A percentile compares a stretch with the other conserved stretches of the same genome.
Conservation (phyloP, 1,140 invertebrate genomes). For the Caerostris darwini region DNA sequence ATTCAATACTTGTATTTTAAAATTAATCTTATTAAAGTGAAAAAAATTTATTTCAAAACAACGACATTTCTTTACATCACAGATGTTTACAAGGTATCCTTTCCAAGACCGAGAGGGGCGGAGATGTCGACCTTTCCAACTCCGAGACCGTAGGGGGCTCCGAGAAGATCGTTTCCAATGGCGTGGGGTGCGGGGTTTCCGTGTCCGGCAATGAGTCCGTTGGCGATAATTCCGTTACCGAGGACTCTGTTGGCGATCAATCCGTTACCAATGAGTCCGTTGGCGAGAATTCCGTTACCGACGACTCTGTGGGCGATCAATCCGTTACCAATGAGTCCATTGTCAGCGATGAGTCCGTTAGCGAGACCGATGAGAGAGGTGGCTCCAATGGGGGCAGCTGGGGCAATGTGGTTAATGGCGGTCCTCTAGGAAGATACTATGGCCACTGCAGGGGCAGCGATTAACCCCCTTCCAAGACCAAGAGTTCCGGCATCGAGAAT, state of each 20-base stretch:
- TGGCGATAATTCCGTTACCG: no score
- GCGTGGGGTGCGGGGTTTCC: not conserved
- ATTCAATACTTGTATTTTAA: no score
- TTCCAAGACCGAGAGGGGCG: not conserved
- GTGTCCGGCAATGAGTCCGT: not conserved
- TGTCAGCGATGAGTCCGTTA: not conserved
- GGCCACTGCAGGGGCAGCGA: not conserved
- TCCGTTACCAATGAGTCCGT: no score
- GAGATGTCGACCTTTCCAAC: not conserved
- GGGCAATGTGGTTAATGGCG: constrained; percentile 5
- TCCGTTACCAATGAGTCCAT: not conserved
- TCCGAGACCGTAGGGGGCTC: not conserved
- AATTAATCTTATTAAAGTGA: no score
- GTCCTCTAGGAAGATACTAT: not conserved
- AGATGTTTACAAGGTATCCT: no score
- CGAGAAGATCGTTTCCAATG: not conserved
- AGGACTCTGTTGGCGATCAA: not conserved
- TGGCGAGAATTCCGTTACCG: not conserved
- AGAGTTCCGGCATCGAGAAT: not conserved
- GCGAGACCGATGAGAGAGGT: no score
- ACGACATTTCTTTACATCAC: no score
- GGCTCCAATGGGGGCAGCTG: not conserved
- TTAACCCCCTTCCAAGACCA: not conserved
- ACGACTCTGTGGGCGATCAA: no score
- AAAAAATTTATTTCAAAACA: no score